These are phyloP conservation scores for Thysanoteuthis rhombus DNA, from an alignment of 2,888 invertebrate species.

Conservation along the genomic window DNA sequence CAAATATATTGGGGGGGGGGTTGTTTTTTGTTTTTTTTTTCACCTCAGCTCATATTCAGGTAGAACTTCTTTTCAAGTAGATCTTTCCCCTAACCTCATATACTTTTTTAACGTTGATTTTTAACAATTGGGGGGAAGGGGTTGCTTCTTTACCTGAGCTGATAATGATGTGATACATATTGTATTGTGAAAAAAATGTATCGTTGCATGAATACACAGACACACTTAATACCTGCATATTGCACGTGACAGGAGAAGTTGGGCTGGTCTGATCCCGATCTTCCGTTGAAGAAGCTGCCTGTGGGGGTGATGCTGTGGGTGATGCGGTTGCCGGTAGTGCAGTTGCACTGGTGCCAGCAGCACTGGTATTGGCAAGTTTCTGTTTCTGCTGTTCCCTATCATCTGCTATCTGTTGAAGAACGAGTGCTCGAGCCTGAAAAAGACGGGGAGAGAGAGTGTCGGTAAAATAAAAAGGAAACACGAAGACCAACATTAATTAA, in stretches of 20 bases:
- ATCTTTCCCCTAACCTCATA: too few species aligned
- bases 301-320: not conserved
- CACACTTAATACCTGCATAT: not conserved
- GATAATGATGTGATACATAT: too few species aligned
- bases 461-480: too few species aligned
- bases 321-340: not conserved
- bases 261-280: not conserved
- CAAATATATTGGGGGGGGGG: too few species aligned
- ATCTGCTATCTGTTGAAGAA: conserved; percentile 26
- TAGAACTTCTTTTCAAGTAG: too few species aligned
- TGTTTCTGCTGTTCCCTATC: conserved; percentile 22
- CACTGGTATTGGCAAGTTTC: not conserved
- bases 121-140: too few species aligned
- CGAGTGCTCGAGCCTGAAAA: conserved; percentile 24
- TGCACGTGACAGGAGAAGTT: not conserved
- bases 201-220: not conserved
- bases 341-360: not conserved
- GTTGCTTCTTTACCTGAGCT: too few species aligned
- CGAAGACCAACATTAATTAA: too few species aligned
- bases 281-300: not conserved
- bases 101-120: too few species aligned
- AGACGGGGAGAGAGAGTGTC: not conserved
- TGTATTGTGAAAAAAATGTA: too few species aligned
- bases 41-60: too few species aligned
- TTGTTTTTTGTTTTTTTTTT: too few species aligned